Evolutionary conservation across 2,888 invertebrate genomes (phyloP).

Genomic region (Ornithoptera priamus): DNA sequence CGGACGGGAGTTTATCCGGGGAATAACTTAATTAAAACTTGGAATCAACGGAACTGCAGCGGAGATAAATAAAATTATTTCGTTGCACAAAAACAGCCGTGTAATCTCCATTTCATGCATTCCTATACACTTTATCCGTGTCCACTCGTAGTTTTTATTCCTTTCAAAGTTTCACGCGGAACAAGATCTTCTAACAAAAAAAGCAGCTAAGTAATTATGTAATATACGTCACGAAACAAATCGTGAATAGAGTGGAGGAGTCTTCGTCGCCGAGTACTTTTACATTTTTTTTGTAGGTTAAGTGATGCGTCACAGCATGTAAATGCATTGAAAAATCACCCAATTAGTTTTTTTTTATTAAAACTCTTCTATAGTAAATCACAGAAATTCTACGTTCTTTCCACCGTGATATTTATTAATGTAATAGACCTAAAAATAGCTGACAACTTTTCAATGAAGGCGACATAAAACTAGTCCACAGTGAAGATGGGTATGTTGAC

Average conservation of each 20-base stretch:
- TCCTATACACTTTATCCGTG: slow-evolving; percentile 17
- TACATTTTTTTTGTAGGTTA: slow-evolving; percentile 1
- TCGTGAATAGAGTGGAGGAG: background rate
- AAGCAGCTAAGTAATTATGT: background rate
- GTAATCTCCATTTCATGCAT: slow-evolving; percentile 22
- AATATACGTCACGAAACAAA: background rate
- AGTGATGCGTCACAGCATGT: background rate
- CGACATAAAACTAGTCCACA: no score
- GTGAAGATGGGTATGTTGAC: no score
- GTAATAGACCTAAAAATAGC: no score
- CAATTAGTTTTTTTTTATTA: slow-evolving; percentile 7
- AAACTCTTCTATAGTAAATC: background rate
- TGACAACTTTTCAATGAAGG: no score
- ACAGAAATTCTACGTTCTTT: no score
- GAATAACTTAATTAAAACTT: slow-evolving; percentile 74
- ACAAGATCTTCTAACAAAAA: background rate
- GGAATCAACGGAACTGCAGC: slow-evolving; percentile 53
- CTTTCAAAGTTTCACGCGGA: background rate
- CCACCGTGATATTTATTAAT: no score
- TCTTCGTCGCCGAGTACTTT: background rate
- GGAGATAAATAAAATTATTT: slow-evolving; percentile 72
- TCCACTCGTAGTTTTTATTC: slow-evolving; percentile 1
- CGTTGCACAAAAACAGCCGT: slow-evolving; percentile 41
- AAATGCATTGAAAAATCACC: slow-evolving; percentile 4
- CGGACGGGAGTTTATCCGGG: slow-evolving; percentile 56